A percentile compares a stretch with the other conserved stretches of the same genome.
These are phyloP conservation scores for Labrus mixtus DNA, from an alignment of 2,113 vertebrate genomes.

Conservation along the genomic window DNA sequence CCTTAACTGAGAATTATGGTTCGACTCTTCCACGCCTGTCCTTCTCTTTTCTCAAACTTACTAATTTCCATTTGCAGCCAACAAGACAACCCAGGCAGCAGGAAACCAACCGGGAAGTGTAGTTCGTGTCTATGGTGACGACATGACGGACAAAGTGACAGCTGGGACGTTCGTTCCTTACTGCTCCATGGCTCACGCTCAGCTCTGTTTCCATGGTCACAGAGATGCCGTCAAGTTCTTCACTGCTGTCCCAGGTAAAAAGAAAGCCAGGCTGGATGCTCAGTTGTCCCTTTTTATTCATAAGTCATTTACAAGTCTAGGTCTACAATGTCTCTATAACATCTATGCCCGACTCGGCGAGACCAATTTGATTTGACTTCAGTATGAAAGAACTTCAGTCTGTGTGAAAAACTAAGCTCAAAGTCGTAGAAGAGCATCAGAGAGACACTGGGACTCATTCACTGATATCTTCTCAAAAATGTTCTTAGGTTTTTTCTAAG, in stretches of 20 bases:
- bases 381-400: too few relatives aligned
- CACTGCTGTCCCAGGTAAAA: slow-evolving; percentile 93
- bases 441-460: too few relatives aligned
- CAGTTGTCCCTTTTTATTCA: neutral
- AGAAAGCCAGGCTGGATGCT: too few relatives aligned
- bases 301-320: too few relatives aligned
- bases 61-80: slow-evolving; percentile 74
- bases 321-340: too few relatives aligned
- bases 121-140: slow-evolving; percentile 94
- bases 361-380: too few relatives aligned
- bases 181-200: slow-evolving; percentile 97
- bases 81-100: slow-evolving; percentile 86
- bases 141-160: slow-evolving; percentile 95
- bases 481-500: too few relatives aligned
- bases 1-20: too few relatives aligned
- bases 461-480: too few relatives aligned
- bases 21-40: neutral
- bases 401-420: too few relatives aligned
- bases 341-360: too few relatives aligned
- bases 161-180: slow-evolving; percentile 95
- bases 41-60: slow-evolving; percentile 43
- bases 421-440: too few relatives aligned
- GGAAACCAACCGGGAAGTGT: slow-evolving; percentile 88
- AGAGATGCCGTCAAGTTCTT: slow-evolving; percentile 98
- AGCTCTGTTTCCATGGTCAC: slow-evolving; percentile 98